These are phyloP conservation scores for Pogonocherus hispidulus DNA, from an alignment of 2,888 invertebrate species.

Conservation along the genomic window DNA sequence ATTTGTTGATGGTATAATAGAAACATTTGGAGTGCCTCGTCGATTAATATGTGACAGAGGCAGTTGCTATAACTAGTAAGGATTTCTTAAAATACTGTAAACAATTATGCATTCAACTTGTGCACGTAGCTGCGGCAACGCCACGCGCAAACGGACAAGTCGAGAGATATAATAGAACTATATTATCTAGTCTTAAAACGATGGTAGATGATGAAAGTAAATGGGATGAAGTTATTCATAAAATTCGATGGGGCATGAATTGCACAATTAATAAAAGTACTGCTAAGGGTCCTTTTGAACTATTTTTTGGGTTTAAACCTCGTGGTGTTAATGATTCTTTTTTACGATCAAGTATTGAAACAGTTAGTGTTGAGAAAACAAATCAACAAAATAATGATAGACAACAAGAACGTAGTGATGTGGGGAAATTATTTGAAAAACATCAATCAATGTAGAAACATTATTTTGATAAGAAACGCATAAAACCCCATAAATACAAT, in stretches of 20 bases:
- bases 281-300: background rate
- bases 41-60: constrained; percentile 46
- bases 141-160: constrained; percentile 53
- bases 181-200: constrained; percentile 36
- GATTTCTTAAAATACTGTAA: constrained; percentile 35
- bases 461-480: background rate
- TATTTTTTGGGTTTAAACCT: constrained; percentile 1
- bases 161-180: constrained; percentile 43
- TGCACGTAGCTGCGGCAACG: constrained; percentile 48
- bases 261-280: background rate
- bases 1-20: constrained; percentile 37
- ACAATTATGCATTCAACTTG: constrained; percentile 40
- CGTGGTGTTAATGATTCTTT: background rate
- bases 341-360: background rate
- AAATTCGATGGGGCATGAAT: background rate
- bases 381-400: too few species aligned
- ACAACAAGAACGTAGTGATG: too few species aligned
- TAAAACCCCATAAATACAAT: background rate
- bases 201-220: constrained; percentile 37
- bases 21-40: constrained; percentile 40
- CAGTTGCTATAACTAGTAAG: constrained; percentile 40
- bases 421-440: background rate
- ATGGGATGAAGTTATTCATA: constrained; percentile 45
- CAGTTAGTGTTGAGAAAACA: background rate
- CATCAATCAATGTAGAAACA: background rate